Percentiles rank a stretch among this genome's conserved stretches.
phyloP scores from a whole-genome alignment of 92 coral and sea anemone species.

The Metridium senile region DNA sequence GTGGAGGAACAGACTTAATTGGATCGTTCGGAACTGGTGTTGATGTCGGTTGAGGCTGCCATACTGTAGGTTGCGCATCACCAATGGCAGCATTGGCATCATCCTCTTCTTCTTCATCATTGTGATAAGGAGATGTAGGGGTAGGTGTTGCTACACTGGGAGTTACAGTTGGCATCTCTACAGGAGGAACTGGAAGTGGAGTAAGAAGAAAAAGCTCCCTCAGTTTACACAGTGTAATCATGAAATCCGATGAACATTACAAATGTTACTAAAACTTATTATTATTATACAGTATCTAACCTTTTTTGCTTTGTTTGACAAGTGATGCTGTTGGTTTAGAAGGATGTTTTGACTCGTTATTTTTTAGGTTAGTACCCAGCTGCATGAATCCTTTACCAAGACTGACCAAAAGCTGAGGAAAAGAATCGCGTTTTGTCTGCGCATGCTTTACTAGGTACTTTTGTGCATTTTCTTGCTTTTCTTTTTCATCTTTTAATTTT shows the following conservation, averaged over 20 bases:
- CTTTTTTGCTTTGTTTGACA: background rate
- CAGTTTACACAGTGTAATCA: background rate
- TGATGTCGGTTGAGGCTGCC: conserved; percentile 15
- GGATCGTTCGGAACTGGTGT: background rate
- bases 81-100: conserved; percentile 13
- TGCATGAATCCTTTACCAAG: conserved; percentile 46
- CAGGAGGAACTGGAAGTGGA: background rate
- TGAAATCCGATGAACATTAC: background rate
- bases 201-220: background rate
- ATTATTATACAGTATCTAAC: background rate
- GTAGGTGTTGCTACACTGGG: conserved; percentile 16
- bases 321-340: background rate
- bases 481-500: conserved; percentile 16
- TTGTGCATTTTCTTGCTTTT: background rate
- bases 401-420: conserved; percentile 41
- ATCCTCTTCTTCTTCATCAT: conserved; percentile 6
- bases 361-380: conserved; percentile 23
- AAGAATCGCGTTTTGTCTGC: conserved; percentile 26
- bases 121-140: conserved; percentile 10
- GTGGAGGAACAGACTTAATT: background rate
- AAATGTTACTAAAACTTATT: background rate
- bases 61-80: conserved; percentile 4
- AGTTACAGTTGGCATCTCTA: conserved; percentile 2
- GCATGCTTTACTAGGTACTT: background rate
- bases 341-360: background rate